phyloP scores from a whole-genome alignment of 2,797 vertebrate genomes.

The Thripadectes ignobilis region DNA sequence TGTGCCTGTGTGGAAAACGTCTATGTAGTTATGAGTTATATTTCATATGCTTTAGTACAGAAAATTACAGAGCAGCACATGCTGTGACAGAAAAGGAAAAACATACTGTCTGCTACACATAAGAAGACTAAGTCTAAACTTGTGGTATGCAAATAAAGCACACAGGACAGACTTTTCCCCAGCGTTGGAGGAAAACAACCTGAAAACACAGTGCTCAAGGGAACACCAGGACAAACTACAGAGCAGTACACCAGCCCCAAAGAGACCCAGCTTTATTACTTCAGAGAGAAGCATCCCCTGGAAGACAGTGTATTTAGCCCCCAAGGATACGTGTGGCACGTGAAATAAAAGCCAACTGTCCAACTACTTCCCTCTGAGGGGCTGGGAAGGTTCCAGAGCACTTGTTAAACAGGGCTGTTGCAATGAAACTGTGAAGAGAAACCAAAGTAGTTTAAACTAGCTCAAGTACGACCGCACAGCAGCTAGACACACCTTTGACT shows the following conservation, averaged over 20 bases:
- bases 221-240: background rate
- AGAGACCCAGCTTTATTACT: background rate
- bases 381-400: background rate
- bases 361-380: background rate
- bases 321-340: fast-evolving
- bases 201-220: background rate
- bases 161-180: fast-evolving
- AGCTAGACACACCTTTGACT: background rate
- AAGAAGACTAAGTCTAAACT: background rate
- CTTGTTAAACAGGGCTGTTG: background rate
- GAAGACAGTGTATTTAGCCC: background rate
- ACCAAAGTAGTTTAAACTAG: background rate
- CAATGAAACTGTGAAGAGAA: background rate
- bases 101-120: fast-evolving
- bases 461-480: background rate
- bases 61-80: background rate
- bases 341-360: background rate
- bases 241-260: background rate
- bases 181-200: background rate
- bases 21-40: background rate
- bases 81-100: background rate
- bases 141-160: background rate
- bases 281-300: background rate
- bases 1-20: background rate
- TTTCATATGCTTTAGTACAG: background rate